A percentile compares a stretch with the other conserved stretches of the same genome.
phyloP scores from a whole-genome alignment of 2,888 invertebrate genomes.

The Crossocerus cetratus region DNA sequence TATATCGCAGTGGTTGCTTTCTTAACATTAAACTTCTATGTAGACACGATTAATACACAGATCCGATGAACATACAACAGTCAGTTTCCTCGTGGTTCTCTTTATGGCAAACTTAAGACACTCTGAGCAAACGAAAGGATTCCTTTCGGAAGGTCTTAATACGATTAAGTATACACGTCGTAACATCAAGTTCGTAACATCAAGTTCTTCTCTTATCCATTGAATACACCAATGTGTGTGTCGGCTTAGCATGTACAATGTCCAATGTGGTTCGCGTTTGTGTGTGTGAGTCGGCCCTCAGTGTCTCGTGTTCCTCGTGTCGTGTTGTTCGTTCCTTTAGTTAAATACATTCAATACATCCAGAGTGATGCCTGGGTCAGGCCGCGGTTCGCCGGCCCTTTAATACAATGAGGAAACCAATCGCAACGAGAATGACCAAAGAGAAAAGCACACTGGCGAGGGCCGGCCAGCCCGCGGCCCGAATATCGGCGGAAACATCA shows the following conservation, averaged over 20 bases:
- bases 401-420: slow-evolving; percentile 10
- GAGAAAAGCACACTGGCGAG: background rate
- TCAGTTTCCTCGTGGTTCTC: slow-evolving; percentile 23
- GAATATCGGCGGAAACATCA: slow-evolving; percentile 62
- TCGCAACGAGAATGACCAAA: slow-evolving; percentile 1
- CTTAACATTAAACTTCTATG: slow-evolving; percentile 48
- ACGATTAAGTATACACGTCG: slow-evolving; percentile 43
- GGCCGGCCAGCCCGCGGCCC: slow-evolving; percentile 48
- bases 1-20: slow-evolving; percentile 49
- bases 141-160: slow-evolving; percentile 44
- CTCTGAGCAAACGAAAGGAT: slow-evolving; percentile 68
- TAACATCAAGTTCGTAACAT: background rate
- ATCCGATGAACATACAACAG: slow-evolving; percentile 45
- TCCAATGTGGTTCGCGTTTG: background rate
- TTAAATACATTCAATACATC: slow-evolving; percentile 33
- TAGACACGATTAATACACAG: slow-evolving; percentile 40
- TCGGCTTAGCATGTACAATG: slow-evolving; percentile 14
- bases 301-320: slow-evolving; percentile 17
- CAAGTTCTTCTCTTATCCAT: slow-evolving; percentile 6
- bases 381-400: slow-evolving; percentile 34
- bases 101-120: slow-evolving; percentile 72
- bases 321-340: slow-evolving; percentile 11
- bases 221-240: slow-evolving; percentile 22
- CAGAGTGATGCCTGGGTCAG: slow-evolving; percentile 28
- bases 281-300: slow-evolving; percentile 2